phyloP scores from a whole-genome alignment of 2,797 vertebrate species.

The Odontamblyopus lacepedii region DNA sequence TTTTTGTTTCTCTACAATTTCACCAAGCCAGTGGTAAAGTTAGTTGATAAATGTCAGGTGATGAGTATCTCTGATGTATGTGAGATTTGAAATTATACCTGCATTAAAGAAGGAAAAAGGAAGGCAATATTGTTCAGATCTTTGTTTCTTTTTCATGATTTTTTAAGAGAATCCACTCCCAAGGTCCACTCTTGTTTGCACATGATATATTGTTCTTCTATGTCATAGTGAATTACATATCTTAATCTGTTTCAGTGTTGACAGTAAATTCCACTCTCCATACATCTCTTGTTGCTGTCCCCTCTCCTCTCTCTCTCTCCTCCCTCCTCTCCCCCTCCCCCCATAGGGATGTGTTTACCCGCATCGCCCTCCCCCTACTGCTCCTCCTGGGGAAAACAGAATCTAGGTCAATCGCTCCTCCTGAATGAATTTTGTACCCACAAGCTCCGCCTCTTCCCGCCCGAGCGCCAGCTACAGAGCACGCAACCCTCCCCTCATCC shows the following conservation, averaged over 20 bases:
- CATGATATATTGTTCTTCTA: neutral
- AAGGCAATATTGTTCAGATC: neutral
- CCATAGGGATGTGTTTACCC: conserved; percentile 77
- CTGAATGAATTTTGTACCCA: conserved; percentile 81
- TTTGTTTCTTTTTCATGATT: neutral
- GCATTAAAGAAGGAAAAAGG: neutral
- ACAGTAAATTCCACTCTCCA: conserved; percentile 57
- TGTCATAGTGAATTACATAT: conserved; percentile 29
- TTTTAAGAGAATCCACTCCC: neutral
- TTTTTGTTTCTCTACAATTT: neutral
- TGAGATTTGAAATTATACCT: neutral
- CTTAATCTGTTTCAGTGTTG: conserved; percentile 43
- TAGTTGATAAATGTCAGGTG: neutral
- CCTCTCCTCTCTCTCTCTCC: conserved; percentile 26
- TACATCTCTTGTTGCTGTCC: conserved; percentile 51
- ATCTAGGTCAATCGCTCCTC: conserved; percentile 85
- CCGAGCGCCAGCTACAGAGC: conserved; percentile 65
- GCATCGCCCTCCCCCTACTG: conserved; percentile 58
- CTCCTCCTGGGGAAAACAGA: conserved; percentile 70
- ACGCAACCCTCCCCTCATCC: conserved; percentile 72
- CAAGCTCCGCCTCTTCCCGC: conserved; percentile 71
- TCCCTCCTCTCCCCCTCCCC: conserved; percentile 45
- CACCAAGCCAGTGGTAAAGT: neutral
- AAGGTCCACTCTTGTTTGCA: neutral
- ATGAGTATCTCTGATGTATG: no score